Base-by-base conservation (phyloP, 2,888 invertebrate genomes). In the Agrotis puta region DNA sequence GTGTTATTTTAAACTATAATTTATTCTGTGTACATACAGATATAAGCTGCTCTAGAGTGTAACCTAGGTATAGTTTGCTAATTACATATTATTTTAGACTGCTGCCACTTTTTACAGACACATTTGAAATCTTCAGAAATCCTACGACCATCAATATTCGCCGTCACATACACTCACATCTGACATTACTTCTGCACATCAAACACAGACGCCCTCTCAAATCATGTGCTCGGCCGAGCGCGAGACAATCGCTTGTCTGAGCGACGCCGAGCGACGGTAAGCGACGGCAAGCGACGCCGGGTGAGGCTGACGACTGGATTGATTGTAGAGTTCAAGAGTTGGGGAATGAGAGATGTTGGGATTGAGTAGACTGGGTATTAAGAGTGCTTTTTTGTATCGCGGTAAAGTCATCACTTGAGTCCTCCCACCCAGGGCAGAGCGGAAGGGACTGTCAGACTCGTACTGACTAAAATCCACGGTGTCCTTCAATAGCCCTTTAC, bases 201-300 rank as follows among this genome's bases (percentile, higher is more conserved):
- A 79, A 79, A 79, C 64, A 50, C 64, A 59, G 56, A 48, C 54
- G 50, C 68, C 69, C 78, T 53, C 51, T 47, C 64, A 72, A 39
- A 83, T 85, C 77, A 80, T 59, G 71, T 66, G 89, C 90, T 85
- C 68, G 77, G 65, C 69, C 64, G 67, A 77, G 85, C 87, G 74
- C 43, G 68, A 80, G 75, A 76, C 77, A 70, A 84, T 82, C 79
- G 76, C 73, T 86, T 84, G 87, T 81, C 79, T 75, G 85, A 66
- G 68, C 63, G 64, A 65, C 62, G 27, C 18, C 1, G 33, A 24
- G 70, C 59, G 50, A 70, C 75, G 70, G 80, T 66, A 13, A 22
- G 63, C n/a, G 51, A 43, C 48, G 20, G 18, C 16, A 22, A 65
- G 65, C 47, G 50, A 33, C 18, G 27, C 14, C n/a, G 18, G 56